Base-by-base conservation (phyloP, 1,140 invertebrate species). In the Drosophila yakuba region DNA sequence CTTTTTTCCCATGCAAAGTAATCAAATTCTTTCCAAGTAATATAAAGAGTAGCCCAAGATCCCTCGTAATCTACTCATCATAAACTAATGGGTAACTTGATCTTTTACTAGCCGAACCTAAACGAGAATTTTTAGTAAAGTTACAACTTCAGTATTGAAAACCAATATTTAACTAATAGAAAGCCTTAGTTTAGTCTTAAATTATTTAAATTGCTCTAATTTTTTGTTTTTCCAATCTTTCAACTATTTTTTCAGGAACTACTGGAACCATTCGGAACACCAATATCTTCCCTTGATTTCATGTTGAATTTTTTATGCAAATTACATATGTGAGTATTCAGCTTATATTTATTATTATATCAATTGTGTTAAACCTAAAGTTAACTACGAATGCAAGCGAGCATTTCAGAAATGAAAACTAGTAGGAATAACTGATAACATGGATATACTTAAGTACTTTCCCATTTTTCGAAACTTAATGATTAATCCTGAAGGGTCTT, bases 311-410 rank as follows among this genome's bases (percentile, higher is more conserved):
- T 39, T 66, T 54, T 74, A 81, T 81, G 79, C 68, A 80, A 78
- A 81, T 82, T 81, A 81, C 52, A 81, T 71, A 81, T 81, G 74
- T 82, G 48, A 74, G 80, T 81, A 62, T 11, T 20, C 8, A 1
- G 7, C 14, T 48, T 48, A 14, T 14, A 23, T 23, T 47, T 2
- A 12, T 20, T 2, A 12, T 20, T 12, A 5, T 45, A 6, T 6
- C 4, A 12, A 4, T 44, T 10, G 43, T 14, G 10, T 45, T 20
- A 14, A 6, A 6, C 4, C 23, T 45, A 12, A 12, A 45, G 17
- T 6, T 20, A 41, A 41, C 6, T 39, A 3, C 32, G 14, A 39
- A 2, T 39, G 4, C 14, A 39, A n/a, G 12, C 14, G 38, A 14
- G 28, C 10, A 8, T 32, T 8, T 32, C 7, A 32, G 28, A 32